Percentiles rank a stretch among this genome's conserved stretches.
Conservation (phyloP, 2,113 vertebrate genomes). For the Hippocampus comes region DNA sequence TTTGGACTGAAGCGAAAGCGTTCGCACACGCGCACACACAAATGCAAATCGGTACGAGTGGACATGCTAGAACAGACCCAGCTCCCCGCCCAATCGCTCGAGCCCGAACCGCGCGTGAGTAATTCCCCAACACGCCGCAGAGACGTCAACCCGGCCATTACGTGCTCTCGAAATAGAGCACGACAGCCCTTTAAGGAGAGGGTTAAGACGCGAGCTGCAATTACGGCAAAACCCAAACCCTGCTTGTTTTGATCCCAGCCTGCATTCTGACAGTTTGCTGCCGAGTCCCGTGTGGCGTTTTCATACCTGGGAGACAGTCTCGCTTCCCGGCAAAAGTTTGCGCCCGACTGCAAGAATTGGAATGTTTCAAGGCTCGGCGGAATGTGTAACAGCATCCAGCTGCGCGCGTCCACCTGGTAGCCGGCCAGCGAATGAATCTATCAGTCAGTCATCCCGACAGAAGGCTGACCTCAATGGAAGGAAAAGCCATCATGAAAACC, state of each 20-base stretch:
- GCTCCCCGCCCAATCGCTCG: constrained; percentile 50
- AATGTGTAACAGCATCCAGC: not conserved
- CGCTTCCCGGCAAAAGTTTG: not conserved
- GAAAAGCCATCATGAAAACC: constrained; percentile 18
- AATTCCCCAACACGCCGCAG: constrained; percentile 50
- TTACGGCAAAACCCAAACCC: constrained; percentile 45
- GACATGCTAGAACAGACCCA: constrained; percentile 66
- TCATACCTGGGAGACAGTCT: not conserved
- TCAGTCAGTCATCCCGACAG: not conserved
- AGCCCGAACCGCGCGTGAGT: constrained; percentile 49
- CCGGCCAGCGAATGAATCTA: not conserved
- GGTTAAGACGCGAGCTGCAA: constrained; percentile 42
- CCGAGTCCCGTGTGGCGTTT: constrained; percentile 30
- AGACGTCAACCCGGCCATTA: constrained; percentile 52
- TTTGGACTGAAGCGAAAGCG: constrained; percentile 19
- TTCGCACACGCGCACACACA: constrained; percentile 14
- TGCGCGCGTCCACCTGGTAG: constrained; percentile 9
- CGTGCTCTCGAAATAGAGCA: constrained; percentile 52
- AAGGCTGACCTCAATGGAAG: not conserved
- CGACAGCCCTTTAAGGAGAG: constrained; percentile 35
- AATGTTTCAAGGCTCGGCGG: constrained; percentile 1
- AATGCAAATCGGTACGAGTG: constrained; percentile 22
- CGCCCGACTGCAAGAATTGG: not conserved
- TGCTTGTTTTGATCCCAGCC: constrained; percentile 30
- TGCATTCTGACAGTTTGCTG: constrained; percentile 10